Evolutionary conservation across 2,888 invertebrate species (phyloP).

Genomic region (Protonemura montana): DNA sequence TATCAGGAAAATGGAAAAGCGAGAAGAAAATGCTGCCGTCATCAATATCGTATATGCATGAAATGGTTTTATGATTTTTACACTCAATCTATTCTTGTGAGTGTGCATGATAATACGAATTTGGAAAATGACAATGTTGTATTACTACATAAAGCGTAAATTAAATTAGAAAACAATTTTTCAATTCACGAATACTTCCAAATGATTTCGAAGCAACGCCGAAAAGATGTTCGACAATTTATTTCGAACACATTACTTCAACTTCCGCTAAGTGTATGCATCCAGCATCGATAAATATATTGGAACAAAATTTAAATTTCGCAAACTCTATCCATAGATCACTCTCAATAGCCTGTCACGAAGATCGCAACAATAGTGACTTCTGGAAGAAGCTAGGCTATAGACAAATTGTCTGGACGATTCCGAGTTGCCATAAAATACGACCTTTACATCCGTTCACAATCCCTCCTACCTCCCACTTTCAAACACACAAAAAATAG

Average conservation of each 20-base stretch:
- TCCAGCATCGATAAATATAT: neutral
- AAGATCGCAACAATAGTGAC: conserved; percentile 31
- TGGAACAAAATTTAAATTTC: neutral
- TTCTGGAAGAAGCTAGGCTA: neutral
- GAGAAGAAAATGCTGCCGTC: neutral
- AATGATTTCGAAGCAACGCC: neutral
- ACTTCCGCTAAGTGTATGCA: neutral
- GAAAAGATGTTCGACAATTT: neutral
- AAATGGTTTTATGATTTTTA: neutral
- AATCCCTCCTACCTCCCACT: neutral
- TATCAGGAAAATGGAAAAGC: neutral
- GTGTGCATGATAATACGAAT: neutral
- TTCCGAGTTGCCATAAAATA: conserved; percentile 15
- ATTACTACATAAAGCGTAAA: neutral
- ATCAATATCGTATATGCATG: neutral
- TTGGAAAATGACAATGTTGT: neutral
- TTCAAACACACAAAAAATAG: neutral
- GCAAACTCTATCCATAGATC: neutral
- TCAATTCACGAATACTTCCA: neutral
- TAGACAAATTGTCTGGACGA: conserved; percentile 34
- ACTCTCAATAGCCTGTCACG: conserved; percentile 17
- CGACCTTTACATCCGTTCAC: conserved; percentile 8
- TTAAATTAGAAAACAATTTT: neutral
- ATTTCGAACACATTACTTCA: neutral
- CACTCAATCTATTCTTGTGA: neutral